Evolutionary conservation across 2,113 vertebrate genomes (phyloP), one percentile per base, ranked within the genome.

Genomic region (Danionella cerebrum): DNA sequence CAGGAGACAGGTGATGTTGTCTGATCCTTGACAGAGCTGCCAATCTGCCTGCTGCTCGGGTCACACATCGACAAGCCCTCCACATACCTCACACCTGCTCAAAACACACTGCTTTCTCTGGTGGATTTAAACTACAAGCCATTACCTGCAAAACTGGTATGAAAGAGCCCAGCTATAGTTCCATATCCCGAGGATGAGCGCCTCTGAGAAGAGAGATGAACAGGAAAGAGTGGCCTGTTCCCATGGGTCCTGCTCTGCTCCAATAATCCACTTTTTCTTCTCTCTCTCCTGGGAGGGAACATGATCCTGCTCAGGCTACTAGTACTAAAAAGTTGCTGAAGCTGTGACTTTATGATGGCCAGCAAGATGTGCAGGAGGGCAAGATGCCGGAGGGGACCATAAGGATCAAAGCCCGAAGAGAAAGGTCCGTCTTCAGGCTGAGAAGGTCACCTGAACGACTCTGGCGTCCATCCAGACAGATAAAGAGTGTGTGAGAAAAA

Each of bases 401-500:
- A 21, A 60, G 64, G 48, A 53, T 59, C 42, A 60, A n/a, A 22
- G 27, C 44, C 35, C 12, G 50, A 19, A 22, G 31, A 55, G 36
- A 39, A 21, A 53, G 39, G 71, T 51, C 57, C 21, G 13, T 24
- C 53, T 67, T 64, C 57, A 59, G 72, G 51, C 50, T 63, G 14
- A 71, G 79, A 87, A 89, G 83, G 85, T 86, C 82, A 82, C 65
- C 75, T 70, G 48, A 66, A 60, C 58, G 59, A 62, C 59, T 76
- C 73, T 79, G 81, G 73, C 68, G 13, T 1, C 27, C 5, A 52
- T 72, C 59, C 71, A 81, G 70, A 41, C 16, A 42, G 74, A 76
- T 76, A 67, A 60, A 64, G n/a, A 72, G 65, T 71, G 35, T 50
- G 6, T 38, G 29, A 59, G 66, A 41, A 27, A 57, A 70, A 55